phyloP scores from a whole-genome alignment of 2,797 vertebrate genomes.

The Rhynchotus rufescens region DNA sequence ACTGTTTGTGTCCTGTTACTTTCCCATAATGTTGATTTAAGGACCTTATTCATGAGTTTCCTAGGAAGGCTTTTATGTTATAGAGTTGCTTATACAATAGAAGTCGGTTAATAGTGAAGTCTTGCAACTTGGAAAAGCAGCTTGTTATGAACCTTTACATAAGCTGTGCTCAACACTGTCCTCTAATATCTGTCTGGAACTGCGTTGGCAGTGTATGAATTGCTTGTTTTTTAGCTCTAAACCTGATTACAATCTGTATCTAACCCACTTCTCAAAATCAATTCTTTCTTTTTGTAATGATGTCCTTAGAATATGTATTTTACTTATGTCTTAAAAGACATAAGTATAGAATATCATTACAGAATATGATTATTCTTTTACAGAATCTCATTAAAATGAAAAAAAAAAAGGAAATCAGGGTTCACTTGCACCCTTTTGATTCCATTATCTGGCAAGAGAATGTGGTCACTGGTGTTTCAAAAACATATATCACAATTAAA shows the following conservation, averaged over 20 bases:
- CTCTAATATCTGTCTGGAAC: neutral
- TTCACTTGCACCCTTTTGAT: neutral
- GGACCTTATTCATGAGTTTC: neutral
- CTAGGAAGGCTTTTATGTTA: neutral
- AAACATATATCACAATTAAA: constrained; percentile 27
- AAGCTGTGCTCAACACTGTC: neutral
- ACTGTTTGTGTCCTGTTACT: neutral
- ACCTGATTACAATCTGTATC: neutral
- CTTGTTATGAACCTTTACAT: rapidly evolving
- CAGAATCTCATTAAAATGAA: neutral
- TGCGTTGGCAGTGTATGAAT: neutral
- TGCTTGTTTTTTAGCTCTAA: neutral
- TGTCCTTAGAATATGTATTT: neutral
- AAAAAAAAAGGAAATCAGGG: neutral
- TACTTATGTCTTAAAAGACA: neutral
- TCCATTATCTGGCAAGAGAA: neutral
- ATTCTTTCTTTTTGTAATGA: neutral
- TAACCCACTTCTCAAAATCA: neutral
- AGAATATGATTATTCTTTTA: neutral
- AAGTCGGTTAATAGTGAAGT: neutral
- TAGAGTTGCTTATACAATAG: neutral
- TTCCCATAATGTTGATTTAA: neutral
- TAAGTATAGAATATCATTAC: no score
- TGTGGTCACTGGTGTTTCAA: neutral
- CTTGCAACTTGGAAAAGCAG: neutral